Base-by-base conservation (phyloP, 2,797 vertebrate genomes). In the Chloroceryle inda region DNA sequence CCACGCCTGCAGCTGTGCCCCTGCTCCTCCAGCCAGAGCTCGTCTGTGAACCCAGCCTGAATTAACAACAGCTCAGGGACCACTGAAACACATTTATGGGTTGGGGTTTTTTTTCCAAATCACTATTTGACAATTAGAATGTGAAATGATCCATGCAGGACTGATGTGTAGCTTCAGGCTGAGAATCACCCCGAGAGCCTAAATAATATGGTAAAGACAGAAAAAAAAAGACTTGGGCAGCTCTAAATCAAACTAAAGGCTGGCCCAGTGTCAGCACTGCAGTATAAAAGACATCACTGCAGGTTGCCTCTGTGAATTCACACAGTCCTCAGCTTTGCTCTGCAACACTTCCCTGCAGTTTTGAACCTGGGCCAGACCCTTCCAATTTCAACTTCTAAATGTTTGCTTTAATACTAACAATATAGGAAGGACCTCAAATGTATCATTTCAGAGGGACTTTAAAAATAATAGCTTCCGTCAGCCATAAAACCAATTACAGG, bases 1-100 rank as follows among this genome's bases (percentile, higher is more conserved):
- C 47, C 6, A 0, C n/a, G 26, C 49, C 31, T 72, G 37, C 38
- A 62, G n/a, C 20, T 1, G 1, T 44, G 56, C 37, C 3, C 2
- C 14, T 44, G 31, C 11, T 71, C 21, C 71, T 58, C 21, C 47
- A 56, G 85, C 24, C 64, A 72, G 45, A 56, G 44, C 61, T 74
- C 37, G 8, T 42, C 50, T 74, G 13, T 9, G 44, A 75, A 53
- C n/a, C 27, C 68, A 74, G n/a, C 56, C 33, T 53, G 10, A 59
- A 47, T 47, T 63, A 79, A 49, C 50, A 63, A n/a, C 44, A 47
- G 38, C 40, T 44, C 49, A 37, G 53, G 47, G 47, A 61, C 31
- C 47, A 56, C 64, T 23, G 12, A 50, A 67, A 72, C 14, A 29
- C 1, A 4, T 13, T 21, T 62, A 13, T 38, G 38, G 38, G 37